phyloP scores from a whole-genome alignment of 1,140 invertebrate genomes.

The Orchestia grillus region DNA sequence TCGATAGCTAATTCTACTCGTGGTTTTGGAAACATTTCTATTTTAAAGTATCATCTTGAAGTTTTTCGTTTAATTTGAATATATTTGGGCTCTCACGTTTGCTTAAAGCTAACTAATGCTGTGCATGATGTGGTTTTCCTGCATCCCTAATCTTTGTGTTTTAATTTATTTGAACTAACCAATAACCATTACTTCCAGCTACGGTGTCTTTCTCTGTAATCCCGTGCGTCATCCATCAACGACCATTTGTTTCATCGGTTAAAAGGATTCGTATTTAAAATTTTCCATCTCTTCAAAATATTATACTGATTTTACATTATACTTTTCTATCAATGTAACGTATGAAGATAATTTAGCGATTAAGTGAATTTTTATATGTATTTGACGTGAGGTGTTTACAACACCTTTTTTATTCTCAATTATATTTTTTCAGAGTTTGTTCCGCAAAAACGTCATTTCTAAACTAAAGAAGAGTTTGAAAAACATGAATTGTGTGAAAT shows the following conservation, averaged over 20 bases:
- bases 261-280: neutral
- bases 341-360: no score
- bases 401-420: no score
- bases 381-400: no score
- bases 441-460: no score
- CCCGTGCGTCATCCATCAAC: neutral
- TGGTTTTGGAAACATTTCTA: neutral
- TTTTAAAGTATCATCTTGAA: neutral
- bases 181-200: neutral
- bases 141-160: neutral
- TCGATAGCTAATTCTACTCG: neutral
- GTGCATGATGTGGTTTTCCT: neutral
- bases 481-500: no score
- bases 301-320: no score
- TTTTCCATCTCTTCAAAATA: no score
- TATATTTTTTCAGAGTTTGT: no score
- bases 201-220: neutral
- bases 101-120: neutral
- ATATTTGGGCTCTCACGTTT: neutral
- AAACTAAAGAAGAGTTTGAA: no score
- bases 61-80: neutral
- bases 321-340: no score
- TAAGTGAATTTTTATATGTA: no score
- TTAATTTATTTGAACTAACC: neutral
- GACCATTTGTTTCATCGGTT: neutral